Evolutionary conservation across 1,140 invertebrate species (phyloP).

Genomic region (Philotrypesis tridentata): DNA sequence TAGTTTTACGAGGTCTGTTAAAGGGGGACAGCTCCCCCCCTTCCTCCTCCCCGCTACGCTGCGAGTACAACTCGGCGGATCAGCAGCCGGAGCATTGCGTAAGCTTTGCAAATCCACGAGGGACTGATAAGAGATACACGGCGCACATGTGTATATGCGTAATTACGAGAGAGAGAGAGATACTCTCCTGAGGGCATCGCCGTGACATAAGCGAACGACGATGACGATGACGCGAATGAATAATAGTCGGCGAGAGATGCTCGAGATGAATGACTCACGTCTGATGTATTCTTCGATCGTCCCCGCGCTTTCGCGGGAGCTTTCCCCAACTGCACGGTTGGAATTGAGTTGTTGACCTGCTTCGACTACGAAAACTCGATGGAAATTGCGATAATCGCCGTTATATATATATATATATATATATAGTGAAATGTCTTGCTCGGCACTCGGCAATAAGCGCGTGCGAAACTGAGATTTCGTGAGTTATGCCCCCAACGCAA

Average conservation of each 20-base stretch:
- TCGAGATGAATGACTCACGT: neutral
- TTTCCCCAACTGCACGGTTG: neutral
- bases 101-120: slow-evolving; percentile 28
- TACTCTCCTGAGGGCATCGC: neutral
- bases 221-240: slow-evolving; percentile 14
- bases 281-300: neutral
- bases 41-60: neutral
- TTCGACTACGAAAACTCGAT: neutral
- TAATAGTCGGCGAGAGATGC: neutral
- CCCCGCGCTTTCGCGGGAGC: neutral
- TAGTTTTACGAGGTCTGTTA: neutral
- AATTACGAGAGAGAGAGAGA: neutral
- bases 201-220: neutral
- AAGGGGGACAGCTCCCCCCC: neutral
- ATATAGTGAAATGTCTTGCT: neutral
- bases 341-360: neutral
- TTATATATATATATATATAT: neutral
- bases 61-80: neutral
- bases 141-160: neutral
- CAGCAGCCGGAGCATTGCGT: slow-evolving; percentile 11
- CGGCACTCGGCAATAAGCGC: no score
- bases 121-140: slow-evolving; percentile 43
- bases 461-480: no score
- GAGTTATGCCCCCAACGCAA: no score
- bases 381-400: neutral